Evolutionary conservation across 2,888 invertebrate species (phyloP).

Genomic region (Papilio elwesi): DNA sequence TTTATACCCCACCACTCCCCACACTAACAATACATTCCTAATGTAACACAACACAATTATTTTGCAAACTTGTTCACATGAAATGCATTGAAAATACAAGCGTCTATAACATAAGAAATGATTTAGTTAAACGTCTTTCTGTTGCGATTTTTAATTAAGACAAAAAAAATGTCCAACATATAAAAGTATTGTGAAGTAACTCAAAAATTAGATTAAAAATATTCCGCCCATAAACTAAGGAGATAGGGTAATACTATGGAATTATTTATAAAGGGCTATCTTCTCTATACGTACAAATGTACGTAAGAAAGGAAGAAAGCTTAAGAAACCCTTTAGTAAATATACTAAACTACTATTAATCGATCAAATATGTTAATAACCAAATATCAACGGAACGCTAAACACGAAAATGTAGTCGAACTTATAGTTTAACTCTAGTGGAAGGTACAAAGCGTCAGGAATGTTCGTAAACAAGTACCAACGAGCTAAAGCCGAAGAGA

Average conservation of each 20-base stretch:
- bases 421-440: neutral
- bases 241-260: too few species aligned
- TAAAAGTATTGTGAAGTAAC: too few species aligned
- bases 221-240: too few species aligned
- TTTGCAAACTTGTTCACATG: slow-evolving; percentile 25
- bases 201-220: too few species aligned
- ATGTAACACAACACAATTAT: slow-evolving; percentile 30
- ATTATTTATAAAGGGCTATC: too few species aligned
- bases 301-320: too few species aligned
- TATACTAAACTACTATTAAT: too few species aligned
- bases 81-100: neutral
- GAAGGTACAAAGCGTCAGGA: slow-evolving; percentile 5
- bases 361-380: neutral
- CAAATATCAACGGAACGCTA: neutral
- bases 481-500: slow-evolving; percentile 35
- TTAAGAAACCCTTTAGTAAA: too few species aligned
- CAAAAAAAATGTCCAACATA: too few species aligned
- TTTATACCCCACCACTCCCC: slow-evolving; percentile 2
- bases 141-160: too few species aligned
- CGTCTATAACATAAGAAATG: slow-evolving; percentile 9
- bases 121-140: neutral
- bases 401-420: neutral
- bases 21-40: slow-evolving; percentile 43
- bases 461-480: slow-evolving; percentile 32
- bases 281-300: too few species aligned